These are phyloP conservation scores for Phodopus roborovskii DNA, from an alignment of 2,113 vertebrate genomes.

Conservation along the genomic window DNA sequence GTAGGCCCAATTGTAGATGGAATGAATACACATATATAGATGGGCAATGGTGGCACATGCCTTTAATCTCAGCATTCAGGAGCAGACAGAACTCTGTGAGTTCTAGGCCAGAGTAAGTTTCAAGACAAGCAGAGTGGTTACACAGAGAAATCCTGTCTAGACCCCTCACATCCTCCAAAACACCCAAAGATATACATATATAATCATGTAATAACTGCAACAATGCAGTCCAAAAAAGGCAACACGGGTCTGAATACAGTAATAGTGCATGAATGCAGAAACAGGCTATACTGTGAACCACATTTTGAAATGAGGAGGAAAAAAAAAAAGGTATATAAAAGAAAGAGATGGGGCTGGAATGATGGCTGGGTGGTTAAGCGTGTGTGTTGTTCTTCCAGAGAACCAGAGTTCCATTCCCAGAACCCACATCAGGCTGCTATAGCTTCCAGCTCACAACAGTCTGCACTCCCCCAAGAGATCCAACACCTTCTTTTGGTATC, in stretches of 20 bases:
- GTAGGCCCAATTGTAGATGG: background rate
- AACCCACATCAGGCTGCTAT: background rate
- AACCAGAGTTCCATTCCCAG: background rate
- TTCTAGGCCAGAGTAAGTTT: too few species aligned
- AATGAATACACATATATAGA: slow-evolving; percentile 10
- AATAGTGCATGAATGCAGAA: background rate
- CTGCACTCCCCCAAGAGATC: background rate
- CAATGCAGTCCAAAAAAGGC: background rate
- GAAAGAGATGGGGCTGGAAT: background rate
- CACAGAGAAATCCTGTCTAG: background rate
- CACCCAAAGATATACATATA: background rate
- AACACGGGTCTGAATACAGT: background rate
- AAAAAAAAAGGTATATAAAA: background rate
- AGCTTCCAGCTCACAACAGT: background rate
- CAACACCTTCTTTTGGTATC: background rate
- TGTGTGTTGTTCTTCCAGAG: background rate
- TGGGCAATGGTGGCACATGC: background rate
- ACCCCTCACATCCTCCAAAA: background rate
- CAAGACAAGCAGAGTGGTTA: background rate
- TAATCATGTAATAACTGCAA: background rate
- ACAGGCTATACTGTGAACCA: background rate
- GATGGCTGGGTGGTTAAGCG: background rate
- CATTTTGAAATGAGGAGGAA: background rate
- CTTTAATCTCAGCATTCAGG: background rate
- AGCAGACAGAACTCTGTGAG: too few species aligned